Base-by-base conservation (phyloP, 2,797 vertebrate species). In the Syngnathus acus region DNA sequence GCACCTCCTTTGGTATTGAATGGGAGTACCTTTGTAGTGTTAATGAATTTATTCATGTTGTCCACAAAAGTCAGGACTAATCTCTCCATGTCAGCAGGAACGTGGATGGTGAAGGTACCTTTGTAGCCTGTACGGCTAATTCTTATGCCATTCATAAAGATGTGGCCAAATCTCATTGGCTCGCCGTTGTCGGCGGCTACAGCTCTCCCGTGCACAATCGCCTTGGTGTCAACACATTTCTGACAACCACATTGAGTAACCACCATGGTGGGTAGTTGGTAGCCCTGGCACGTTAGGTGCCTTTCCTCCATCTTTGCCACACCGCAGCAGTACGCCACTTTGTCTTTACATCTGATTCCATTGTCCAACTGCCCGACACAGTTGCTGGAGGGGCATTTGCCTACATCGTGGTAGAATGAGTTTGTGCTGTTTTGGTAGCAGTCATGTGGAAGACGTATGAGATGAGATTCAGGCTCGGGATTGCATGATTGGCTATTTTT, bases 41-140 rank as follows among this genome's bases (percentile, higher is more conserved):
- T 97, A 72, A 99, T 91, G 64, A 99, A 98, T 81, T 96, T 98
- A 68, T 97, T 93, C 85, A 98, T 87, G 75, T 95, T 93, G 78
- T 99, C 97, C 2, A 98, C 95, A 0, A 99, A 99, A 0, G 95
- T 99, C 62, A 99, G 85, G 62, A 99, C 97, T 23, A 99, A 82
- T 54, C 97, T 94, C 69, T 95, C 93, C 0, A 89, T 97, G 68
- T 94, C 92, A 60, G 89, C 85, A 48, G 97, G 95, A 53, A 99
- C 86, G 0, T 95, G 94, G 66, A 99, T 80, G 7, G 95, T 95
- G 83, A 99, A 99, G 8, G 95, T 95, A 40, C 97, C 97, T 79
- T 95, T 98, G 89, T 99, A 99, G 65, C 97, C 97, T 0, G 97
- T 99, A 84, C 97, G 95, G 65, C 97, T 93, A 67, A 98, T 90